Percentiles rank a stretch among this genome's conserved stretches.
Conservation (phyloP, 2,888 invertebrate genomes). For the Ormia ochracea region DNA sequence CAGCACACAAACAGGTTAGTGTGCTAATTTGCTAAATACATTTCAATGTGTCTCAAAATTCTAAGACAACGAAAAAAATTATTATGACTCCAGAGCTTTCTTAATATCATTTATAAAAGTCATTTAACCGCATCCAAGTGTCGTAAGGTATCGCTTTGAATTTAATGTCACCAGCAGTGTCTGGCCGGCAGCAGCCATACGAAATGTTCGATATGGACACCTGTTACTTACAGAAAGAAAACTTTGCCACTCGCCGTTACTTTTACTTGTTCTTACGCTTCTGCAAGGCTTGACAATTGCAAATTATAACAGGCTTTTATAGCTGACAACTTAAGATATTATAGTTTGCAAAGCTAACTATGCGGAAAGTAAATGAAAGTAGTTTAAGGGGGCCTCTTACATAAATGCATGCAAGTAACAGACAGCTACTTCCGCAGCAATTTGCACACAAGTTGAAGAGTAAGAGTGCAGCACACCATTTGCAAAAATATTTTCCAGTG, state of each 20-base stretch:
- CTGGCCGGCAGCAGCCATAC: background rate
- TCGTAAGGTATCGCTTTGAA: background rate
- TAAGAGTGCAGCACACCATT: background rate
- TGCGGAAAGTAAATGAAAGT: background rate
- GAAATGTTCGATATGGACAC: conserved; percentile 7
- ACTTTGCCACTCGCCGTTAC: background rate
- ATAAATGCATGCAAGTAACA: background rate
- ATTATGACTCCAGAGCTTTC: background rate
- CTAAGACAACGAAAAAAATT: background rate
- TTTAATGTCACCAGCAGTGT: conserved; percentile 1
- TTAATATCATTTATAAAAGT: background rate
- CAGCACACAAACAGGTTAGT: conserved; percentile 94
- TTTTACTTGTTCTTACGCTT: background rate
- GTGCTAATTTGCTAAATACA: no score
- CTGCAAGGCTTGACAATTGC: conserved; percentile 3
- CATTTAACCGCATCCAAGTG: background rate
- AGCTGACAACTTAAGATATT: conserved; percentile 1
- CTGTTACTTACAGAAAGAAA: conserved; percentile 4
- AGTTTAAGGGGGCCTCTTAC: background rate
- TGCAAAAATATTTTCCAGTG: background rate
- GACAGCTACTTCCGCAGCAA: background rate
- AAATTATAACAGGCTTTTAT: conserved; percentile 14
- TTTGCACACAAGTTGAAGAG: background rate
- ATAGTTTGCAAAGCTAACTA: background rate
- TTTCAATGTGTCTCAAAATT: background rate